Percentiles rank a stretch among this genome's conserved stretches.
Evolutionary conservation across 2,888 invertebrate species (phyloP).

Genomic region (Nesidiocoris tenuis): DNA sequence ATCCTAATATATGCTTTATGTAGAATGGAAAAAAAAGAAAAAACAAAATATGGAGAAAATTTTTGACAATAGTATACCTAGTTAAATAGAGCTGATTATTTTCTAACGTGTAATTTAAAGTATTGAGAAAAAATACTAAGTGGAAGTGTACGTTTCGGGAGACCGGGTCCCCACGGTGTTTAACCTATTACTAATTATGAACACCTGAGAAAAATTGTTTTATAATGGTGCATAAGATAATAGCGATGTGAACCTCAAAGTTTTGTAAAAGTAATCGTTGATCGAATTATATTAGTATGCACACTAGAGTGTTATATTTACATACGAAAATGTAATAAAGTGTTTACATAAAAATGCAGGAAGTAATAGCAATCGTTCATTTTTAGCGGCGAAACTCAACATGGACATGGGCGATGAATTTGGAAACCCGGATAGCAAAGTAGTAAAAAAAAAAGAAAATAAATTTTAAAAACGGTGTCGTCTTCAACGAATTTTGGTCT

Average conservation of each 20-base stretch:
- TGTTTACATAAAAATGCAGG: conserved; percentile 27
- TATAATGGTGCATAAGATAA: conserved; percentile 46
- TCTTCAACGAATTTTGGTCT: conserved; percentile 47
- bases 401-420: conserved; percentile 16
- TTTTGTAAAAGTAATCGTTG: conserved; percentile 47
- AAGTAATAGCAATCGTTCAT: conserved; percentile 26
- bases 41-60: conserved; percentile 39
- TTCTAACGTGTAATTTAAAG: conserved; percentile 38
- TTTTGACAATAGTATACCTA: conserved; percentile 44
- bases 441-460: conserved; percentile 3
- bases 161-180: conserved; percentile 42
- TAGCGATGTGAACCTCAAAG: conserved; percentile 47
- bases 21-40: conserved; percentile 22
- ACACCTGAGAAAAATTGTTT: conserved; percentile 41
- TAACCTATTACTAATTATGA: conserved; percentile 40
- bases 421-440: conserved; percentile 15
- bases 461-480: conserved; percentile 31
- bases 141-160: conserved; percentile 41
- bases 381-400: conserved; percentile 30
- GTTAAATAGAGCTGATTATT: conserved; percentile 43
- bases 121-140: conserved; percentile 43
- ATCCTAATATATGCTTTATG: conserved; percentile 39
- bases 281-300: conserved; percentile 48
- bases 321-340: conserved; percentile 36
- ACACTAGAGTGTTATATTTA: conserved; percentile 45